These are phyloP conservation scores for Serripes groenlandicus DNA, from an alignment of 2,888 invertebrate genomes.

Conservation along the genomic window DNA sequence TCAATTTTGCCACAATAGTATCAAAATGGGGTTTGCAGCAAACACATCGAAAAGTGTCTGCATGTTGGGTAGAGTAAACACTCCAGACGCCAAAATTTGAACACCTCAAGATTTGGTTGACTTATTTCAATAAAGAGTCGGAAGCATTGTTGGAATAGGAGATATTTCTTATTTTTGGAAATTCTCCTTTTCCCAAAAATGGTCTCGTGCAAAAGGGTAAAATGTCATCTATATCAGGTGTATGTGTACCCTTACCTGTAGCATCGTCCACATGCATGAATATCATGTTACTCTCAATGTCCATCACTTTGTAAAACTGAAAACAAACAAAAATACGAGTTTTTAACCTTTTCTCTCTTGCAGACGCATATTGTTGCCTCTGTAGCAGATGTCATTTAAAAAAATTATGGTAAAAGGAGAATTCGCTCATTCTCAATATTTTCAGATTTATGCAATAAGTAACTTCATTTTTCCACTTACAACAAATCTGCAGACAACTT, in stretches of 20 bases:
- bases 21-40: too few species aligned
- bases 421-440: too few species aligned
- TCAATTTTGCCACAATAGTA: too few species aligned
- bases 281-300: constrained; percentile 83
- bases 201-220: background rate
- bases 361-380: background rate
- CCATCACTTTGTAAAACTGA: constrained; percentile 86
- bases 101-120: too few species aligned
- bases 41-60: too few species aligned
- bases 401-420: background rate
- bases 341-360: background rate
- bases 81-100: too few species aligned
- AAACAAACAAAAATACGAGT: constrained; percentile 3
- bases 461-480: too few species aligned
- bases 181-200: background rate
- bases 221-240: too few species aligned
- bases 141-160: background rate
- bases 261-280: constrained; percentile 86
- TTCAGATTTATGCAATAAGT: too few species aligned
- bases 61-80: too few species aligned
- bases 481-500: too few species aligned
- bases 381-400: background rate
- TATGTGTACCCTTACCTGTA: constrained; percentile 76
- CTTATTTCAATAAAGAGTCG: background rate
- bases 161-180: background rate